Evolutionary conservation across 2,797 vertebrate genomes (phyloP).

Genomic region (Lithobates sylvaticus): DNA sequence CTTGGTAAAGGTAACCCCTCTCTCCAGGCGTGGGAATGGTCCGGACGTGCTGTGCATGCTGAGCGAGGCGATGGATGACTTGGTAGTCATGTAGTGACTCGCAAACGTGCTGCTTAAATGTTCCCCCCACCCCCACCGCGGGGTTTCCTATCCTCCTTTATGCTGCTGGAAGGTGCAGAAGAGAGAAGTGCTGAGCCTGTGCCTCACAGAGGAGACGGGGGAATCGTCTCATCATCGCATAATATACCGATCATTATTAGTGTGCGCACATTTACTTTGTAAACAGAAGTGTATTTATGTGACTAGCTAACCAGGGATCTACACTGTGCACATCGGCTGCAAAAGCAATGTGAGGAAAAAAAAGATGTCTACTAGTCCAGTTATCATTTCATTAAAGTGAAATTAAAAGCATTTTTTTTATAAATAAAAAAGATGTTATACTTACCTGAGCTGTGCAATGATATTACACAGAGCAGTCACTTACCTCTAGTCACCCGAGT

Average conservation of each 20-base stretch:
- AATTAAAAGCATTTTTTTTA: no score
- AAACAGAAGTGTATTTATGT: not conserved
- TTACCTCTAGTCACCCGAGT: no score
- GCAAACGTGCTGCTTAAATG: constrained; percentile 49
- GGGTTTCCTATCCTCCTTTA: constrained; percentile 39
- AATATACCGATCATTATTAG: constrained; percentile 17
- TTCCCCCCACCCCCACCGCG: constrained; percentile 28
- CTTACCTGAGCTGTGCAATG: no score
- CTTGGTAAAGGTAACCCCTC: constrained; percentile 68
- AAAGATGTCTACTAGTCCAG: no score
- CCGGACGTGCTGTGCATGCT: constrained; percentile 76
- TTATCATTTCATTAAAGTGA: no score
- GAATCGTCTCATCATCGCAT: constrained; percentile 28
- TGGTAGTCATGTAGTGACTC: constrained; percentile 53
- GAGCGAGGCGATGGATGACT: constrained; percentile 58
- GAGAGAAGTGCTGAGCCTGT: not conserved
- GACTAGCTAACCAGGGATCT: no score
- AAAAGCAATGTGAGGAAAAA: no score
- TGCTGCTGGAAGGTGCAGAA: constrained; percentile 9
- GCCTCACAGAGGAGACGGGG: constrained; percentile 7
- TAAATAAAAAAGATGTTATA: no score
- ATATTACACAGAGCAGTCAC: no score
- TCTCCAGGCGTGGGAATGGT: constrained; percentile 77
- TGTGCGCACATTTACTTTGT: not conserved
- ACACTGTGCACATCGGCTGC: no score